Percentiles rank a stretch among this genome's conserved stretches.
Conservation (phyloP, 1,140 invertebrate species). For the Leptonema lineaticorne region DNA sequence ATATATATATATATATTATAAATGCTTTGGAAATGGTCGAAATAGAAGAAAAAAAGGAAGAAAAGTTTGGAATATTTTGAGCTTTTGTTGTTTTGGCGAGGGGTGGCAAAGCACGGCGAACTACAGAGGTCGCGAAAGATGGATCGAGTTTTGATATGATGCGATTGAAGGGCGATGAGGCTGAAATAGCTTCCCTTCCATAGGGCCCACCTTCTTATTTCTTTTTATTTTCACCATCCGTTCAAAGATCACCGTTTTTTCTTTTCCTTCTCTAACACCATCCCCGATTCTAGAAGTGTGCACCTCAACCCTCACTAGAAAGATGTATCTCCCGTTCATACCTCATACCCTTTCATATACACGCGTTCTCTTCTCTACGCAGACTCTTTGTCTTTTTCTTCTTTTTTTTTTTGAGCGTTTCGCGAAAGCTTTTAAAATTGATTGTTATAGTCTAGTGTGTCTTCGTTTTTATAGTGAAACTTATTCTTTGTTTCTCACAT, state of each 20-base stretch:
- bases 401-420: slow-evolving; percentile 24
- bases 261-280: too few relatives aligned
- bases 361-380: not conserved
- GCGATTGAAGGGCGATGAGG: slow-evolving; percentile 40
- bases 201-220: not conserved
- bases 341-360: not conserved
- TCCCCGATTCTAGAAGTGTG: not conserved
- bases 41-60: not conserved
- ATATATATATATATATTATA: slow-evolving; percentile 16
- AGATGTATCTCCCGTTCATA: not conserved
- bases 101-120: not conserved
- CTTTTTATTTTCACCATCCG: not conserved
- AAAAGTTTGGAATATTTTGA: slow-evolving; percentile 31
- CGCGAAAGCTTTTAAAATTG: slow-evolving; percentile 24
- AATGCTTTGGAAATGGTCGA: not conserved
- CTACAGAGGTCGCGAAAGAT: slow-evolving; percentile 30
- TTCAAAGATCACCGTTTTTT: not conserved
- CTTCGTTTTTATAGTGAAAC: slow-evolving; percentile 15
- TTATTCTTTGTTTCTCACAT: slow-evolving; percentile 19
- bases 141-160: slow-evolving; percentile 41
- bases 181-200: slow-evolving; percentile 39
- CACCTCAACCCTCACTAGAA: not conserved
- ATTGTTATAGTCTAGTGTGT: slow-evolving; percentile 22
- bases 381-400: slow-evolving; percentile 27
- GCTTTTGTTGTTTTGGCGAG: slow-evolving; percentile 37